Percentiles rank a stretch among this genome's conserved stretches.
phyloP scores from a whole-genome alignment of 2,888 invertebrate genomes.

The Pterobdella sp. region DNA sequence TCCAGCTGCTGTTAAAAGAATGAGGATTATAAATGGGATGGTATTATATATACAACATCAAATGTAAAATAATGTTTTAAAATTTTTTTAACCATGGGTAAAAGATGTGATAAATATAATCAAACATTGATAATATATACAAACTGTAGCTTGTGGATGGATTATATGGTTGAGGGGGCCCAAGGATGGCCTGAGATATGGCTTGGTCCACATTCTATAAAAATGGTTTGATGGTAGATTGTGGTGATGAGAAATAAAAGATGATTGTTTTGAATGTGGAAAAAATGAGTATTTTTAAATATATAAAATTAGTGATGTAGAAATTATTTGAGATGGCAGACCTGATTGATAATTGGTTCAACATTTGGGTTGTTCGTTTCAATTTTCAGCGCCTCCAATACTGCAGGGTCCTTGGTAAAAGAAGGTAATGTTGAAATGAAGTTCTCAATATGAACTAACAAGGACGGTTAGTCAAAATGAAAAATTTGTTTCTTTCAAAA shows the following conservation, averaged over 20 bases:
- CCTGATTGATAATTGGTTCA: constrained; percentile 19
- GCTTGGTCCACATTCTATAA: constrained; percentile 58
- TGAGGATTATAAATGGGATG: too few relatives aligned
- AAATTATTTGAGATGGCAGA: constrained; percentile 11
- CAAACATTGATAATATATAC: constrained; percentile 43
- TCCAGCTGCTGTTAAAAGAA: neutral
- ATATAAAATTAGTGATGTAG: constrained; percentile 4
- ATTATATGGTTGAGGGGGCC: constrained; percentile 57
- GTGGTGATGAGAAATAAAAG: neutral
- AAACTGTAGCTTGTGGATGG: constrained; percentile 57
- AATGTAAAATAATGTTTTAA: too few relatives aligned
- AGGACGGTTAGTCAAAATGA: too few relatives aligned
- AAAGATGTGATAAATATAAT: too few relatives aligned
- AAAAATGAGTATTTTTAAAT: neutral
- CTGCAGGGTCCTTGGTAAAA: constrained; percentile 74
- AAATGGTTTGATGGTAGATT: neutral
- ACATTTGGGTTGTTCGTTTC: constrained; percentile 7
- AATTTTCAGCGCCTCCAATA: constrained; percentile 70
- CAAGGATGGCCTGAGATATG: constrained; percentile 65
- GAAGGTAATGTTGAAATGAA: neutral
- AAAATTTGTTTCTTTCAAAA: too few relatives aligned
- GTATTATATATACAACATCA: too few relatives aligned
- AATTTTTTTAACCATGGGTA: too few relatives aligned
- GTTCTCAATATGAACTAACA: neutral
- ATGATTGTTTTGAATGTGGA: neutral